Evolutionary conservation across 2,797 vertebrate species (phyloP).

Genomic region (Luscinia megarhynchos): DNA sequence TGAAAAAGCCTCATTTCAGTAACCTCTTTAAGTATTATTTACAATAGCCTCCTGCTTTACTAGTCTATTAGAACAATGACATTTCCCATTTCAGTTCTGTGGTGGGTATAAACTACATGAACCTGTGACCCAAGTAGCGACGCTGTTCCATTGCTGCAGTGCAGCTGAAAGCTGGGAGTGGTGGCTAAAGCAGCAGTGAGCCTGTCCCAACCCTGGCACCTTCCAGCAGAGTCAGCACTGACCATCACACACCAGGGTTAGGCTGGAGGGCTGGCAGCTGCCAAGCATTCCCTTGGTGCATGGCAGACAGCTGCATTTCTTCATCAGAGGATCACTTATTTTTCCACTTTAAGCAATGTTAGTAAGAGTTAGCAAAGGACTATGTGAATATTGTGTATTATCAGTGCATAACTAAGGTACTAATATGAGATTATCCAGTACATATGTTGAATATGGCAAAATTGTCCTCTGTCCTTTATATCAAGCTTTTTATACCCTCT

Average conservation of each 20-base stretch:
- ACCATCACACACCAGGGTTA: not conserved
- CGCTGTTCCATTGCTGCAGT: not conserved
- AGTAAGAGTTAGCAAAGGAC: not conserved
- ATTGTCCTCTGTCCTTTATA: not conserved
- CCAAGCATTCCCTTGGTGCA: not conserved
- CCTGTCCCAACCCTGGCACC: not conserved
- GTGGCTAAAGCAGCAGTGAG: not conserved
- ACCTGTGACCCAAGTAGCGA: not conserved
- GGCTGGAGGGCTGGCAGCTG: not conserved
- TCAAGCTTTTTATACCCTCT: not conserved
- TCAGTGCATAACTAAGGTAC: not conserved
- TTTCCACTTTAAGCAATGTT: not conserved
- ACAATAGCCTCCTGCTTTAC: not conserved
- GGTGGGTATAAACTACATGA: not conserved
- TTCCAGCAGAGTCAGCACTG: not conserved
- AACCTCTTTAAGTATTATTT: not conserved
- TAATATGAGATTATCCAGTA: not conserved
- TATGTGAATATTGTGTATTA: not conserved
- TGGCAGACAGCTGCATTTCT: not conserved
- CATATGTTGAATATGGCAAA: not conserved
- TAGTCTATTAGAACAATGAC: not conserved
- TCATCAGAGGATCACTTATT: not conserved
- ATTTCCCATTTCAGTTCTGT: not conserved
- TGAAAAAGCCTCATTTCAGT: slow-evolving; percentile 2
- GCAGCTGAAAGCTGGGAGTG: not conserved